These are phyloP conservation scores for Zaprionus lineosus DNA, from an alignment of 2,888 invertebrate genomes.

Conservation along the genomic window DNA sequence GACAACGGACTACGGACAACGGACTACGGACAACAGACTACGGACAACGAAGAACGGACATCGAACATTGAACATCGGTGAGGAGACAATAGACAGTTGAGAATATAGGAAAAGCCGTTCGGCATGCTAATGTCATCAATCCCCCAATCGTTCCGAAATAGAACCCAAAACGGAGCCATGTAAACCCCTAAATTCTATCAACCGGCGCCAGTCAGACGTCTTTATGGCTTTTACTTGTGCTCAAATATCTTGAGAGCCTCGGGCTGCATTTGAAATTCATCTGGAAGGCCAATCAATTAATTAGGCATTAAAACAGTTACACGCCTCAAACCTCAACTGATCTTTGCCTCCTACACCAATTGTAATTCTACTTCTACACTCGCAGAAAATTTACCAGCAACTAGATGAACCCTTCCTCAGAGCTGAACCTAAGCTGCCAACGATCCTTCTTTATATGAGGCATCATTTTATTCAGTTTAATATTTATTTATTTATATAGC, in stretches of 20 bases:
- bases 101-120: slow-evolving; percentile 15
- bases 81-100: too few relatives aligned
- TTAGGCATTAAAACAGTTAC: slow-evolving; percentile 67
- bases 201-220: slow-evolving; percentile 79
- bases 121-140: slow-evolving; percentile 24
- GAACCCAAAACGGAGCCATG: slow-evolving; percentile 4
- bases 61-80: too few relatives aligned
- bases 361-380: too few relatives aligned
- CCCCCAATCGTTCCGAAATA: neutral
- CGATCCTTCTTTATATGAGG: too few relatives aligned
- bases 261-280: slow-evolving; percentile 65
- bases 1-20: too few relatives aligned
- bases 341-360: neutral
- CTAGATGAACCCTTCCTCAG: too few relatives aligned
- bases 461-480: too few relatives aligned
- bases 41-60: too few relatives aligned
- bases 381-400: neutral
- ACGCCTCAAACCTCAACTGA: slow-evolving; percentile 3
- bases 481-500: too few relatives aligned
- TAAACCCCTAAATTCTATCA: slow-evolving; percentile 76
- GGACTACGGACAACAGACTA: too few relatives aligned
- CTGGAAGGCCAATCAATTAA: slow-evolving; percentile 63
- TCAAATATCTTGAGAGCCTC: slow-evolving; percentile 12
- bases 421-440: too few relatives aligned
- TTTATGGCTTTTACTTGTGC: slow-evolving; percentile 67